Percentiles rank a stretch among this genome's conserved stretches.
Evolutionary conservation across 2,888 invertebrate species (phyloP).

Genomic region (Nomada fabriciana): DNA sequence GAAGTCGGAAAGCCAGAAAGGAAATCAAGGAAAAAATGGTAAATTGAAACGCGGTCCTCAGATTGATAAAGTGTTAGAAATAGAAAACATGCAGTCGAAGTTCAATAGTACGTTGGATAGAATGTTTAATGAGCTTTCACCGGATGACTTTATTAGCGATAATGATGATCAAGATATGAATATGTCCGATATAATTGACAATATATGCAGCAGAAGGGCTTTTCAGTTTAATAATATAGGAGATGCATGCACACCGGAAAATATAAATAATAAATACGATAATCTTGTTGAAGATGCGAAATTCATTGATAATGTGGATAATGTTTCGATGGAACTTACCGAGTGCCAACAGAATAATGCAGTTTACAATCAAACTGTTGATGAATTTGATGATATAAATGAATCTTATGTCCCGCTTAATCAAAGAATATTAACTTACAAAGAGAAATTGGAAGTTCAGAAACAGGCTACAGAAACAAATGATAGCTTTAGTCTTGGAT

Average conservation of each 20-base stretch:
- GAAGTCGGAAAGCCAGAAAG: background rate
- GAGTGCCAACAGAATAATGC: background rate
- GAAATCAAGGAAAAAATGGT: background rate
- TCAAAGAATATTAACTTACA: constrained; percentile 65
- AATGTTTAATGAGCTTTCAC: constrained; percentile 79
- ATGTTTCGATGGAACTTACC: background rate
- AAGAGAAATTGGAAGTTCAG: background rate
- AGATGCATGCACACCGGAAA: background rate
- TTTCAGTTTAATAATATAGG: constrained; percentile 51
- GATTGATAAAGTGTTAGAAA: constrained; percentile 80
- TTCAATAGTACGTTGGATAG: constrained; percentile 82
- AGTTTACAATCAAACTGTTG: constrained; percentile 38
- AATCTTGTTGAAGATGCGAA: background rate
- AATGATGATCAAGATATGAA: constrained; percentile 84
- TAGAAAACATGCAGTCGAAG: constrained; percentile 73
- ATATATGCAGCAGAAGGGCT: constrained; percentile 80
- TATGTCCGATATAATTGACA: constrained; percentile 86
- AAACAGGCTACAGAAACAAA: background rate
- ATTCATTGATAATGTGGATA: background rate
- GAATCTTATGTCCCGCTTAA: constrained; percentile 77
- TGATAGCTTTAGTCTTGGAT: constrained; percentile 60
- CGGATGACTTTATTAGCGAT: constrained; percentile 81
- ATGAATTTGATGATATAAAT: constrained; percentile 76
- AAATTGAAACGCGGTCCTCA: constrained; percentile 67
- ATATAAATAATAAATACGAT: background rate